Conservation (phyloP, 2,113 vertebrate genomes). For the Chamaetylas fuelleborni region DNA sequence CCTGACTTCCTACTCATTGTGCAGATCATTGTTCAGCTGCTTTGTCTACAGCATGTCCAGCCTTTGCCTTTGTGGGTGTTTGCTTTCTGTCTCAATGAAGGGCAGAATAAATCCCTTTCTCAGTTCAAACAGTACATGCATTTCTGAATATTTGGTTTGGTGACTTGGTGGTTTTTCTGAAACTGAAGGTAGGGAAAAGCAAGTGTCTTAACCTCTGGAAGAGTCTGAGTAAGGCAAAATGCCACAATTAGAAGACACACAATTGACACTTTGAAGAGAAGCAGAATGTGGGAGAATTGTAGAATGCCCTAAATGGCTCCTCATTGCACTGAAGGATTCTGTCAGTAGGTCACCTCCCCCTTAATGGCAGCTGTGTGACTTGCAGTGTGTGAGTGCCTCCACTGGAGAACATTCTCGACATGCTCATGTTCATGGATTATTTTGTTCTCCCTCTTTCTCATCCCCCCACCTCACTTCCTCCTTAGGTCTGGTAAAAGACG, state of each 20-base stretch:
- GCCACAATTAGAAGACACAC: background rate
- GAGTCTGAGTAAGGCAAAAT: background rate
- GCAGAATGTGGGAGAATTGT: background rate
- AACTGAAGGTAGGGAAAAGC: background rate
- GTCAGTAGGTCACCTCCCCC: background rate
- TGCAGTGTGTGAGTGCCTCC: background rate
- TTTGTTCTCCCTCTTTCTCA: constrained; percentile 18
- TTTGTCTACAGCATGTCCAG: background rate
- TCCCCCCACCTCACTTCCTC: background rate
- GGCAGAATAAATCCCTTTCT: background rate
- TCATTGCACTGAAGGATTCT: background rate
- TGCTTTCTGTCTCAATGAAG: background rate
- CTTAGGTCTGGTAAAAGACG: constrained; percentile 92
- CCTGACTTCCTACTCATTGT: background rate
- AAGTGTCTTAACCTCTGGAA: background rate
- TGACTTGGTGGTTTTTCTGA: background rate
- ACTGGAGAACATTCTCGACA: background rate
- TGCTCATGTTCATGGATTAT: background rate
- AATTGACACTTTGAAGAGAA: background rate
- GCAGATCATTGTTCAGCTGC: background rate
- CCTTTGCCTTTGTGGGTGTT: background rate
- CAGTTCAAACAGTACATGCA: background rate
- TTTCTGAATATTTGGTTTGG: background rate
- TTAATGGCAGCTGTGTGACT: background rate
- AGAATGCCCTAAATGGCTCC: background rate